phyloP scores from a whole-genome alignment of 2,797 vertebrate genomes.

The Morelia viridis region DNA sequence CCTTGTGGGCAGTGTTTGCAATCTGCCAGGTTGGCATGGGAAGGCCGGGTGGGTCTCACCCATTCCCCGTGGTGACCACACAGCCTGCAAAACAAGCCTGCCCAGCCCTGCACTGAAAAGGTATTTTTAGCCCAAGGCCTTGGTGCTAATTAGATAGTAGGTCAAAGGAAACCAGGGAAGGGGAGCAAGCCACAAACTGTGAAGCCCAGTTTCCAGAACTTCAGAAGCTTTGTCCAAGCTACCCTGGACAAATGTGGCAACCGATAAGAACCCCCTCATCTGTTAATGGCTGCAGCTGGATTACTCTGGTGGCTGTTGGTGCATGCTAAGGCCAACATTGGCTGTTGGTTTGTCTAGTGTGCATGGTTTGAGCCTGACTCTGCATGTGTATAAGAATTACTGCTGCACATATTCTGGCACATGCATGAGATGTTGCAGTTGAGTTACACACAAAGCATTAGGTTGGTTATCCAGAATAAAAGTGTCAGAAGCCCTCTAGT shows the following conservation, averaged over 20 bases:
- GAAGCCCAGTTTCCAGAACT: slow-evolving; percentile 14
- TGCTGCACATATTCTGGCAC: not conserved
- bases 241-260: not conserved
- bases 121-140: slow-evolving; percentile 31
- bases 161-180: slow-evolving; percentile 41
- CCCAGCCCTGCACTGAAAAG: slow-evolving; percentile 33
- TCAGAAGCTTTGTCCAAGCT: not conserved
- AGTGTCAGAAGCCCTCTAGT: not conserved
- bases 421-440: not conserved
- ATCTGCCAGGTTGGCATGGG: slow-evolving; percentile 33
- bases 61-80: slow-evolving; percentile 36
- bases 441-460: not conserved
- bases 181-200: slow-evolving; percentile 16
- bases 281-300: not conserved
- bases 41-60: slow-evolving; percentile 23
- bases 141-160: slow-evolving; percentile 40
- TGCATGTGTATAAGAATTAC: not conserved
- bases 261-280: not conserved
- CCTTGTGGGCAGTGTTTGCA: slow-evolving; percentile 21
- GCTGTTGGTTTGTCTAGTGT: not conserved
- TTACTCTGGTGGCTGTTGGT: not conserved
- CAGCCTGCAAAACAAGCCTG: slow-evolving; percentile 36
- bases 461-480: not conserved
- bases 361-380: not conserved
- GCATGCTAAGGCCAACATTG: not conserved